Percentiles rank a stretch among this genome's conserved stretches.
Conservation (phyloP, 2,888 invertebrate species). For the Polia nebulosa region DNA sequence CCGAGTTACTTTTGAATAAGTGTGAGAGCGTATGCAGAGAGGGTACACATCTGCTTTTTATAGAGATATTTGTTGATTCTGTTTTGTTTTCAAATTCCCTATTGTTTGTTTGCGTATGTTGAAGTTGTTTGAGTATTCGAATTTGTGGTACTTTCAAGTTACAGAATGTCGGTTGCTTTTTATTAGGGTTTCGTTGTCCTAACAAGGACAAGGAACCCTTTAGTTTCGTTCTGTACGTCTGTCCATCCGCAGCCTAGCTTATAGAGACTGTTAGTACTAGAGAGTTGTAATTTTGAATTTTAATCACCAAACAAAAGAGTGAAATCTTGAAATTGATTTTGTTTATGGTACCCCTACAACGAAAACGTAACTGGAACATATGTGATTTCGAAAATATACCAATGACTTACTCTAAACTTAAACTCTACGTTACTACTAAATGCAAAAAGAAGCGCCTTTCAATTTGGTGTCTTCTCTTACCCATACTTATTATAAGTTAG, state of each 20-base stretch:
- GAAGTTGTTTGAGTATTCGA: slow-evolving; percentile 32
- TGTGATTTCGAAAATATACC: not conserved
- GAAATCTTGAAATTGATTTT: too few relatives aligned
- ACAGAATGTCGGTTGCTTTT: not conserved
- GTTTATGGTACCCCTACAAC: too few relatives aligned
- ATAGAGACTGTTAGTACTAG: too few relatives aligned
- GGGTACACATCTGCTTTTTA: slow-evolving; percentile 81
- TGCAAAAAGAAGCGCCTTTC: not conserved
- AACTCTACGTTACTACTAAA: not conserved
- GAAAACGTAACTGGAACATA: not conserved
- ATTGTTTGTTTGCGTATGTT: slow-evolving; percentile 62
- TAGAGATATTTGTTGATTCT: slow-evolving; percentile 74
- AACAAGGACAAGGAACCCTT: too few relatives aligned
- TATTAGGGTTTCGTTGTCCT: too few relatives aligned
- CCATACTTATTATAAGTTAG: not conserved
- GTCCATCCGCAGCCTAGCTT: too few relatives aligned
- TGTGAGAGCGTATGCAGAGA: slow-evolving; percentile 81
- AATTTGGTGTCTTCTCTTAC: not conserved
- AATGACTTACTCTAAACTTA: not conserved
- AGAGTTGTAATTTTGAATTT: too few relatives aligned
- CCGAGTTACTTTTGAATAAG: slow-evolving; percentile 85
- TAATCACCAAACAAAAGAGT: too few relatives aligned
- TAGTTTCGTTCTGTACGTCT: too few relatives aligned
- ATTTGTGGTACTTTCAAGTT: slow-evolving; percentile 3
- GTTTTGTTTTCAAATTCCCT: slow-evolving; percentile 68